Base-by-base conservation (phyloP, 2,888 invertebrate species). In the Pandemis cinnamomeana region DNA sequence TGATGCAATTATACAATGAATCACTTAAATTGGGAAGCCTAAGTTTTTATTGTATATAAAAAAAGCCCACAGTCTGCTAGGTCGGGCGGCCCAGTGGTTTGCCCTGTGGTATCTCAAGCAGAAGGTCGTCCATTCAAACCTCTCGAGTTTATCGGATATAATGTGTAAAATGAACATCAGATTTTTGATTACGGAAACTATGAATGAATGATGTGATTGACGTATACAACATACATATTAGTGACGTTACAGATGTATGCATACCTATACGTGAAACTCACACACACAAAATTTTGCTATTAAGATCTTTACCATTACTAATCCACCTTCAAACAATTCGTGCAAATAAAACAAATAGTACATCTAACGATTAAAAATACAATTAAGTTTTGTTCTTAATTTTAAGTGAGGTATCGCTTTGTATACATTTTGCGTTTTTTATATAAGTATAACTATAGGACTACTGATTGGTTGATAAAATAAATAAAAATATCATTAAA, bases 321-420 rank as follows among this genome's bases (percentile, higher is more conserved):
- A 58, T 11, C 58, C 11, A 6, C 62, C 20, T 20, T 7, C 62
- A 62, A 62, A 60, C 58, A 53, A 68, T 63, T n/a, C 41, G 15
- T 60, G 69, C 64, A 73, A 73, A 73, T 72, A 58, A 72, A 55
- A 44, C 13, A 53, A 64, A 51, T 27, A 55, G 55, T 55, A 64
- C 46, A 68, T 36, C 67, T 68, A 64, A 64, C 60, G 41, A 66
- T 66, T 66, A 41, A 69, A 72, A 48, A 58, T 68, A 66, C 46
- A 75, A 73, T 71, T 75, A 75, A 69, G 66, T 51, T 71, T 68
- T 72, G 20, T 69, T 75, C 64, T 70, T 67, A 75, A 46, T 70
- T 76, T 70, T 73, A 77, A 55, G 77, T 79, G 81, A 80, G 79
- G 77, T 81, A 81, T 81, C 79, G 78, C 77, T 70, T 77, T 79